These are phyloP conservation scores for Solenopsis invicta DNA, from an alignment of 1,140 invertebrate species.

Conservation along the genomic window DNA sequence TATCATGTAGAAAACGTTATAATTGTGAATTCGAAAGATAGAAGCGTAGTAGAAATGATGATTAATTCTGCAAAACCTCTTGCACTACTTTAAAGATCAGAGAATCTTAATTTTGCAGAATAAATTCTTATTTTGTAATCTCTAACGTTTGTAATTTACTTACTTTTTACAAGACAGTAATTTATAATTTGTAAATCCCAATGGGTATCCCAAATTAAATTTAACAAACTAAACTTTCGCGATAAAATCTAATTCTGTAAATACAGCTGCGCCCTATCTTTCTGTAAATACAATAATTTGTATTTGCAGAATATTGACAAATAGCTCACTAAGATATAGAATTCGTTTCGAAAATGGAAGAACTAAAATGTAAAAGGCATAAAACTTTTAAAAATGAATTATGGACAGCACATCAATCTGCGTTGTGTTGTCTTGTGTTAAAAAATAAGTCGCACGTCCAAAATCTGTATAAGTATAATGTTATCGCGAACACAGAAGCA, in stretches of 20 bases:
- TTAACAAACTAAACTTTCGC: conserved; percentile 2
- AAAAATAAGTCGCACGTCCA: conserved; percentile 32
- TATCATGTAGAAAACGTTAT: neutral
- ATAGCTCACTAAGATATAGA: neutral
- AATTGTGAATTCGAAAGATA: neutral
- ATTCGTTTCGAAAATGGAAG: conserved; percentile 21
- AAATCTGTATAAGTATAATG: neutral
- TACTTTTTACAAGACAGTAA: neutral
- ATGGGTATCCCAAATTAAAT: conserved; percentile 15
- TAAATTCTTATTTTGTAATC: neutral
- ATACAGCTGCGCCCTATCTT: neutral
- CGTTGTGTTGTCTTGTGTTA: neutral
- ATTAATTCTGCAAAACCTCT: neutral
- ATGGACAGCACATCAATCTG: neutral
- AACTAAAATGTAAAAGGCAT: neutral
- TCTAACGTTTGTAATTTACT: neutral
- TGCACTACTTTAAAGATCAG: neutral
- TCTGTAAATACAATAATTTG: neutral
- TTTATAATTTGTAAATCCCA: neutral
- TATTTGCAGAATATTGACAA: conserved; percentile 14
- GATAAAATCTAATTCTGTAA: neutral
- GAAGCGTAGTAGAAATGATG: neutral
- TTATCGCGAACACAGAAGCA: conserved; percentile 78
- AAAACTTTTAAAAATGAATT: conserved; percentile 18
- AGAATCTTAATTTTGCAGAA: conserved; percentile 2